Conservation (phyloP, 2,113 vertebrate species). For the Solenodon paradoxus region DNA sequence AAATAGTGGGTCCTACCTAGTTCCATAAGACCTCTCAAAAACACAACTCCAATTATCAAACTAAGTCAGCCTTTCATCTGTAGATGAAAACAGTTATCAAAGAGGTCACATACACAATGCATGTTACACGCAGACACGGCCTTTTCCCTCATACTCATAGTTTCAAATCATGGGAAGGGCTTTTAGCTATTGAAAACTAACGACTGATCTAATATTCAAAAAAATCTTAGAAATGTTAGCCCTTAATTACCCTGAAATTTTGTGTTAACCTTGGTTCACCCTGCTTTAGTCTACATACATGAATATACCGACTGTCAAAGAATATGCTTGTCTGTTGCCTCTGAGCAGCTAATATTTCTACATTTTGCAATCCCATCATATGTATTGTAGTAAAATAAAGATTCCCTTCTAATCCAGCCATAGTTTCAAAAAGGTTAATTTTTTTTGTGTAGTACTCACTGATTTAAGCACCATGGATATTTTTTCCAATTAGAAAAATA, state of each 20-base stretch:
- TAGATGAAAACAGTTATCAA: slow-evolving; percentile 31
- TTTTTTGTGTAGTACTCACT: slow-evolving; percentile 59
- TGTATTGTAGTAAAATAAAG: slow-evolving; percentile 32
- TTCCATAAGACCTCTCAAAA: slow-evolving; percentile 43
- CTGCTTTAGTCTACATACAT: background rate
- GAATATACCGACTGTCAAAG: background rate
- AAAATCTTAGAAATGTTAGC: slow-evolving; percentile 29
- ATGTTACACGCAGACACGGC: slow-evolving; percentile 44
- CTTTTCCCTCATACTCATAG: slow-evolving; percentile 7
- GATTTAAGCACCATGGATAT: slow-evolving; percentile 46
- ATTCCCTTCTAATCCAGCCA: slow-evolving; percentile 25
- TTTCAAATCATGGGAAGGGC: slow-evolving; percentile 38
- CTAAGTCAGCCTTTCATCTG: slow-evolving; percentile 19
- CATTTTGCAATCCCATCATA: slow-evolving; percentile 12
- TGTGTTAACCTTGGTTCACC: background rate
- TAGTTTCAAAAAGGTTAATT: slow-evolving; percentile 52
- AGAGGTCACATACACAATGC: slow-evolving; percentile 38
- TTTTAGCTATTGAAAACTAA: slow-evolving; percentile 35
- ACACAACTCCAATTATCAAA: slow-evolving; percentile 49
- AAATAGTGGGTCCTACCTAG: slow-evolving; percentile 37
- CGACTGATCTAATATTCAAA: slow-evolving; percentile 49
- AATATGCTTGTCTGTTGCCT: background rate
- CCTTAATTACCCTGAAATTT: slow-evolving; percentile 21
- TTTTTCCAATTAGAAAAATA: slow-evolving; percentile 67
- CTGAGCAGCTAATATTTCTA: background rate